Evolutionary conservation across 2,797 vertebrate species (phyloP), one percentile per base, ranked within the genome.

Genomic region (Myioborus miniatus): DNA sequence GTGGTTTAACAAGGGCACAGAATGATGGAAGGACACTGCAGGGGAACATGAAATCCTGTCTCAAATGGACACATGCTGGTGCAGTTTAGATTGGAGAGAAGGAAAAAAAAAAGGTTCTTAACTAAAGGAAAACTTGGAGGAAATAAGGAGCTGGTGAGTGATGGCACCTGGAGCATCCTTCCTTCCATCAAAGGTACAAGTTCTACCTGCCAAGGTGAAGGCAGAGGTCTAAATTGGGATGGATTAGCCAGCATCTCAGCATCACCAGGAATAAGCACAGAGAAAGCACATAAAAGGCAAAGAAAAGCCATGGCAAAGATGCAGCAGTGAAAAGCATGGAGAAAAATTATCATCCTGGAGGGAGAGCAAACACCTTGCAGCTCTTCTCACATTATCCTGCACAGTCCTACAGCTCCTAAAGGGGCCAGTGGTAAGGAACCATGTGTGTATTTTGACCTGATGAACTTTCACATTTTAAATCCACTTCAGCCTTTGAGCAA

Each of bases 31-130:
- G 80, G 80, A 72, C 37, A 60, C 79, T 80, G 87, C 46, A 52
- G 80, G 34, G 68, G 55, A 90, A 60, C 26, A 46, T 15, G 69
- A 93, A 94, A 90, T 17, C 87, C 82, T 84, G 86, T 41, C 70
- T 82, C 59, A 65, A 79, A 84, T 5, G 17, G 86, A 83, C 81
- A 87, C 37, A 63, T 0, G 2, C 29, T 84, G 83, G 41, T 72
- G 39, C 39, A 52, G 39, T 63, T 90, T n/a, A 83, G 70, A 81
- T 63, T 39, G 52, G 71, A n/a, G 29, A 68, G 56, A 47, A 34
- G 13, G 30, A 49, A 68, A 77, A 68, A 52, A 52, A 52, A 78
- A 47, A 17, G 10, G 14, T 34, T 83, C n/a, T 44, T 87, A 69
- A 79, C 32, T 65, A 63, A 62, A 93, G 44, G 26, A 63, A 62